Evolutionary conservation across 2,113 vertebrate genomes (phyloP).

Genomic region (Bagarius yarrelli): DNA sequence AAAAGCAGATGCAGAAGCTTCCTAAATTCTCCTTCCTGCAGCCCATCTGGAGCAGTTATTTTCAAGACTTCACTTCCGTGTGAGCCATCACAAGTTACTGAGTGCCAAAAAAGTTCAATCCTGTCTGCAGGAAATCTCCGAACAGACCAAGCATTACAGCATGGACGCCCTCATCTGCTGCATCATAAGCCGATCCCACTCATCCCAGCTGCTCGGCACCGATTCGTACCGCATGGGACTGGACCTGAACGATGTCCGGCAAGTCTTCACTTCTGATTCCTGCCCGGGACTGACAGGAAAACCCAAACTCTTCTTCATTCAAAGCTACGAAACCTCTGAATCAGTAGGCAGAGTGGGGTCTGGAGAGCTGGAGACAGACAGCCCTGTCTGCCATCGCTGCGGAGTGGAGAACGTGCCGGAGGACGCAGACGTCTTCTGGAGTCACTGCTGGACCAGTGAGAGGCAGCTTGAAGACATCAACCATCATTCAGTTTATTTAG

Average conservation of each 20-base stretch:
- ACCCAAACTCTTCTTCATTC: slow-evolving; percentile 93
- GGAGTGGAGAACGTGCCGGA: slow-evolving; percentile 61
- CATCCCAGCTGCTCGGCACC: slow-evolving; percentile 72
- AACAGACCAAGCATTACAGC: slow-evolving; percentile 57
- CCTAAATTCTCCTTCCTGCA: slow-evolving; percentile 52
- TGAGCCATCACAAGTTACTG: slow-evolving; percentile 64
- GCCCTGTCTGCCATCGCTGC: background rate
- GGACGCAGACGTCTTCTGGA: slow-evolving; percentile 89
- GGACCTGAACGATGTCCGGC: slow-evolving; percentile 68
- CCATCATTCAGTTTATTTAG: slow-evolving; percentile 76
- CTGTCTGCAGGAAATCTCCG: slow-evolving; percentile 57
- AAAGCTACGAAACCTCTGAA: slow-evolving; percentile 72
- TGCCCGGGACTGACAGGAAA: slow-evolving; percentile 83
- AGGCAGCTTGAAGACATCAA: slow-evolving; percentile 58
- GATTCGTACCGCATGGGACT: slow-evolving; percentile 64
- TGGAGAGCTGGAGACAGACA: slow-evolving; percentile 74
- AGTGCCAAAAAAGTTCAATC: slow-evolving; percentile 23
- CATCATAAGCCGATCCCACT: slow-evolving; percentile 79
- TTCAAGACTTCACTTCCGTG: slow-evolving; percentile 70
- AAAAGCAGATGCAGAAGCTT: background rate
- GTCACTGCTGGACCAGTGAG: slow-evolving; percentile 77
- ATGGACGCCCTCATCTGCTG: slow-evolving; percentile 80
- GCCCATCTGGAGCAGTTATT: slow-evolving; percentile 76
- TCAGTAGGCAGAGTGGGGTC: background rate
- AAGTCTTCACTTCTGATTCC: slow-evolving; percentile 70